These are phyloP conservation scores for Scaptomyza caliginosa DNA, from an alignment of 2,888 invertebrate species.

Conservation along the genomic window DNA sequence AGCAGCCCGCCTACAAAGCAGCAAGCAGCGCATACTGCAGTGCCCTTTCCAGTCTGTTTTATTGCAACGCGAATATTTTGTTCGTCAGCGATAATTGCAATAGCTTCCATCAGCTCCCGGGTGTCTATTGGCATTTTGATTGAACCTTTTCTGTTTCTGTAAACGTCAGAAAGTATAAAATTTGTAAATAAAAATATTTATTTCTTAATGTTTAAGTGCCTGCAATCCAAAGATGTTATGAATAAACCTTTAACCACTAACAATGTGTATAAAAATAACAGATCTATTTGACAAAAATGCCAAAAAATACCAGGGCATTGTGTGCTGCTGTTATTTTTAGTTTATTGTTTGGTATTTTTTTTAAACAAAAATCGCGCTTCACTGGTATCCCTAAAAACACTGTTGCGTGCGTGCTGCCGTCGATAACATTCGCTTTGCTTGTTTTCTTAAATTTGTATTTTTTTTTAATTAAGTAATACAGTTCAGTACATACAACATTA, in stretches of 20 bases:
- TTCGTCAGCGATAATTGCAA: conserved; percentile 82
- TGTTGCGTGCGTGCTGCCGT: conserved; percentile 35
- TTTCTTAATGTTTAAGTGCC: background rate
- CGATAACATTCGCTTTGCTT: conserved; percentile 34
- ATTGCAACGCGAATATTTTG: conserved; percentile 80
- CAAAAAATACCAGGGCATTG: conserved; percentile 6
- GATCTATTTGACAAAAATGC: background rate
- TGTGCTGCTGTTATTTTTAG: background rate
- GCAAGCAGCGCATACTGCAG: conserved; percentile 79
- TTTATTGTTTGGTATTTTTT: background rate
- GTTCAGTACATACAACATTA: background rate
- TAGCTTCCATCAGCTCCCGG: conserved; percentile 81
- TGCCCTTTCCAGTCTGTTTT: conserved; percentile 81
- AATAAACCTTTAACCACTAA: too few relatives aligned
- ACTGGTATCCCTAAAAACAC: conserved; percentile 11
- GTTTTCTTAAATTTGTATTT: background rate
- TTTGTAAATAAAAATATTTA: background rate
- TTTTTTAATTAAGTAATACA: conserved; percentile 5
- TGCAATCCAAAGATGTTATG: background rate
- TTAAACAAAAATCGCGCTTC: background rate
- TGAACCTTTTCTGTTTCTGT: background rate
- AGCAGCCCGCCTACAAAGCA: conserved; percentile 82
- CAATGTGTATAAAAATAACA: conserved; percentile 22
- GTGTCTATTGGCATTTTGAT: conserved; percentile 81
- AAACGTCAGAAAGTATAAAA: background rate